Base-by-base conservation (phyloP, 2,888 invertebrate species). In the Catonia carolina region DNA sequence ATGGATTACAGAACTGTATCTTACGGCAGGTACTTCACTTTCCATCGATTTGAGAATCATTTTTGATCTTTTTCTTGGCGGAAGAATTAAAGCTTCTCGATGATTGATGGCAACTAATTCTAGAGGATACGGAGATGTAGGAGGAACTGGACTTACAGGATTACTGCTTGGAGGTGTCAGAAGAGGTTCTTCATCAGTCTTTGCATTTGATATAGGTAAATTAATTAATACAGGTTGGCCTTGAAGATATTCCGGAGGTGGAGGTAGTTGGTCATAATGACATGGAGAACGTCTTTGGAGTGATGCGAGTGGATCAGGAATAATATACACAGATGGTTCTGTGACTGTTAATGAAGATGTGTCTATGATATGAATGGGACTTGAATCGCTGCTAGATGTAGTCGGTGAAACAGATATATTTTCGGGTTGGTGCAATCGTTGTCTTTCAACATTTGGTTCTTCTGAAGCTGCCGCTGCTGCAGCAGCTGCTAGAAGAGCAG, bases 1-100 rank as follows among this genome's bases (percentile, higher is more conserved):
- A 65, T 89, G 89, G 70, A 91, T 92, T 49, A 92, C 92, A 2
- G 91, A 89, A 69, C 78, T 84, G 70, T 78, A 74, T 55, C 79
- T 73, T 66, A 75, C 73, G 56, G 73, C 70, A 54, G 72, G 70
- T 12, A 70, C 68, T 12, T 72, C 70, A 58, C 67, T 70, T 64
- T 79, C 78, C 84, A 77, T 83, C 67, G 76, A 83, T 73, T 81
- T 84, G 72, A 80, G 78, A 71, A 83, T 89, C 78, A 87, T 81
- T 72, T 86, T 89, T 59, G 78, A 78, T 12, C 90, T 79, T 72
- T 90, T 91, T 59, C 89, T 78, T 3, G 86, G 82, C 3, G 90
- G 90, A 62, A 89, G 72, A 58, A 83, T 85, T 69, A 77, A 76
- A 56, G 78, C 76, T 67, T 83, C 82, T 20, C 80, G 33, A 22